phyloP scores from a whole-genome alignment of 2,113 vertebrate genomes.

The Neolamprologus kungweensis region DNA sequence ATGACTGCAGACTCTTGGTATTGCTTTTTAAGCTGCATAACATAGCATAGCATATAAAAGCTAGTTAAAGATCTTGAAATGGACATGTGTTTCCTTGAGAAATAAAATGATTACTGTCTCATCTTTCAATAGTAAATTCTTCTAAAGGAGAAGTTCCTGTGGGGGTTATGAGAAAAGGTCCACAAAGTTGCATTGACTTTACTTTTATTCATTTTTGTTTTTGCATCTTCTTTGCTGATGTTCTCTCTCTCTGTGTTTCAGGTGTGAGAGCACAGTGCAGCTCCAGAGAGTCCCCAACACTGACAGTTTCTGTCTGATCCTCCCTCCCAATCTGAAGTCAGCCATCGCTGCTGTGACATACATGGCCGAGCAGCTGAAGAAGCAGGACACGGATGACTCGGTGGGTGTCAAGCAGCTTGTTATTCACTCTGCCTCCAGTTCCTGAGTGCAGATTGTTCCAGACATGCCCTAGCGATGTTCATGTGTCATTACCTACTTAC shows the following conservation, averaged over 20 bases:
- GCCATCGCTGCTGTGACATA: constrained; percentile 73
- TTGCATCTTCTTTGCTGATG: neutral
- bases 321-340: constrained; percentile 77
- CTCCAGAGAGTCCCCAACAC: constrained; percentile 64
- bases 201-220: neutral
- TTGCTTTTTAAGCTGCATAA: neutral
- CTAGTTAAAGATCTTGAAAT: neutral
- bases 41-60: neutral
- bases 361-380: constrained; percentile 75
- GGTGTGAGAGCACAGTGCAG: constrained; percentile 62
- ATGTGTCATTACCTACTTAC: neutral
- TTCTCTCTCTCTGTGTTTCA: neutral
- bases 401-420: constrained; percentile 46
- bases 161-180: neutral
- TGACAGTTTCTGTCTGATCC: constrained; percentile 69
- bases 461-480: neutral
- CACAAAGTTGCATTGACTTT: neutral
- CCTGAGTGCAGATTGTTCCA: neutral
- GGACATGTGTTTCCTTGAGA: neutral
- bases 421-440: neutral
- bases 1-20: neutral
- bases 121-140: neutral
- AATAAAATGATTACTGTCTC: neutral
- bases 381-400: constrained; percentile 70
- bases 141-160: neutral